Evolutionary conservation across 2,797 vertebrate species (phyloP), one percentile per base, ranked within the genome.

Genomic region (Sebastes vulpes): DNA sequence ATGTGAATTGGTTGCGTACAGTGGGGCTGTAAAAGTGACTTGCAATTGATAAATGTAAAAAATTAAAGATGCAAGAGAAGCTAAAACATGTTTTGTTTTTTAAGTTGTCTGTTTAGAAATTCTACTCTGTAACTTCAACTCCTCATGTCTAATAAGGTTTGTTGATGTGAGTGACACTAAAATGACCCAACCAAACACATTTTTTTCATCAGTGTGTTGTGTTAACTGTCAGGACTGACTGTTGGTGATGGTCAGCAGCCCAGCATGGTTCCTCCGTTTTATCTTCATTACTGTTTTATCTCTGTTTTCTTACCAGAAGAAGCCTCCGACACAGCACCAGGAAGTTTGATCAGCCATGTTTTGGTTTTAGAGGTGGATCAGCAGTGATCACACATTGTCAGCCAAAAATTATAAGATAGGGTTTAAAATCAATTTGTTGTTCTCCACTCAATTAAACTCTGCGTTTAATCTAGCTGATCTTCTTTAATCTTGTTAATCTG

Each of bases 401-500:
- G 82, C 78, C 84, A 90, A 77, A 76, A 72, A 76, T 35, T 1
- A 64, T 48, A 72, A 79, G 54, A 66, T 0, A 3, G 56, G 59
- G 77, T 68, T 86, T 77, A 74, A 85, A 80, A 83, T 72, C 68
- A 77, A 82, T 85, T 88, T 84, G 75, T 77, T 84, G 79, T 68
- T 74, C 80, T 68, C 63, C 26, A 1, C 66, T 84, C 79, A 72
- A 61, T 88, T 54, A 70, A 57, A 32, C 70, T 65, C 67, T 52
- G 53, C 20, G 10, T 80, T 81, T 77, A 87, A 85, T 85, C 71
- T 48, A 21, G 23, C 4, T 78, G 70, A 87, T 81, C 75, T 72
- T 21, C 68, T 86, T 75, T 87, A 82, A 92, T 90, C 82, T 65
- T 12, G 59, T 80, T 81, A 88, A 86, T 88, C 81, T 89, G 65